Evolutionary conservation across 1,140 invertebrate genomes (phyloP).

Genomic region (Pectinophora gossypiella): DNA sequence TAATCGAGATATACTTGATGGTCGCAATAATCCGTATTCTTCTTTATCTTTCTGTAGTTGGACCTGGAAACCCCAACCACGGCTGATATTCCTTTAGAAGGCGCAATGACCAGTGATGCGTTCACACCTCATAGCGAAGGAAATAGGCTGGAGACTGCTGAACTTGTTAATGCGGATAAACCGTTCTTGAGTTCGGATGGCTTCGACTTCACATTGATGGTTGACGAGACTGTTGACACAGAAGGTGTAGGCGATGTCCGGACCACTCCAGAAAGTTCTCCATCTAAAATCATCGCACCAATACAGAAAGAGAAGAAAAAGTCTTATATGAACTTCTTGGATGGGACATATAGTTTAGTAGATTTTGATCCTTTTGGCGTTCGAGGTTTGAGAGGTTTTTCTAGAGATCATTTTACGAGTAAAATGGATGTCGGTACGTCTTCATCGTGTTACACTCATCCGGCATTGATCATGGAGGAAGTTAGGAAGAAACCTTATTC

Average conservation of each 20-base stretch:
- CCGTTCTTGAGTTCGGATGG: conserved; percentile 52
- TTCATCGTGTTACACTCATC: conserved; percentile 54
- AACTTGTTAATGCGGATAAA: conserved; percentile 39
- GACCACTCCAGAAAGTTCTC: conserved; percentile 37
- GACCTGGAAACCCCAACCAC: conserved; percentile 71
- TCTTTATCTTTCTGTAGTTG: conserved; percentile 39
- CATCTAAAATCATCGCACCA: conserved; percentile 29
- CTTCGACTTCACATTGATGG: conserved; percentile 61
- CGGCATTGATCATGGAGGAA: conserved; percentile 54
- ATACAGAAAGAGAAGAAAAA: conserved; percentile 22
- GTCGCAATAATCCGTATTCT: background rate
- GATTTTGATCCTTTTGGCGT: conserved; percentile 69
- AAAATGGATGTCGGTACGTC: conserved; percentile 39
- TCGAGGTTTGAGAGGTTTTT: conserved; percentile 38
- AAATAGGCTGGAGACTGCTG: conserved; percentile 33
- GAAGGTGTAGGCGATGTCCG: conserved; percentile 31
- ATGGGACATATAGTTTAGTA: conserved; percentile 57
- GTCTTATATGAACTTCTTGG: conserved; percentile 56
- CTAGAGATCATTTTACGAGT: conserved; percentile 46
- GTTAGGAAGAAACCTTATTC: conserved; percentile 57
- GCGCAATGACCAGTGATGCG: conserved; percentile 39
- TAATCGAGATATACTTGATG: background rate
- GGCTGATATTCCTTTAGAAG: conserved; percentile 50
- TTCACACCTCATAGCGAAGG: conserved; percentile 47
- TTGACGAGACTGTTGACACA: conserved; percentile 41